Evolutionary conservation across 2,113 vertebrate genomes (phyloP), one percentile per base, ranked within the genome.

Genomic region (Mellivora capensis): DNA sequence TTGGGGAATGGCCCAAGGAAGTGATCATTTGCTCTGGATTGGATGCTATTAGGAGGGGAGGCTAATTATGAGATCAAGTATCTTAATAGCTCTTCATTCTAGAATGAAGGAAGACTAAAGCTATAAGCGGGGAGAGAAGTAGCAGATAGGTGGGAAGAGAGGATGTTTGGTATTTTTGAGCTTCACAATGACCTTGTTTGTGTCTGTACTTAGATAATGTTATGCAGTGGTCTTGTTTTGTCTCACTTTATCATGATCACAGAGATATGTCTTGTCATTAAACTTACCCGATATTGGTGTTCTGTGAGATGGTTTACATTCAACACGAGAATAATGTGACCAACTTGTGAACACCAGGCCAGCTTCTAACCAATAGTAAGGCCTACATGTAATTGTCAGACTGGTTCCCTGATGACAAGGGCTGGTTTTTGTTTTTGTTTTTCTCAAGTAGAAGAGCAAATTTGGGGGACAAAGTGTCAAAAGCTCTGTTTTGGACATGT

Each of bases 131-230:
- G 31, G 64, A 94, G 29, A 94, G 44, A 83, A 74, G 18, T 67
- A 62, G 23, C 3, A 37, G 34, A 84, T 64, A 95, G 17, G 42
- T 81, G n/a, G 44, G 54, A 83, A 84, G 52, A 14, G 23, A 52
- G 31, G 25, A 61, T 67, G 21, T 42, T 91, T 93, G 37, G 54
- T n/a, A 80, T 87, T 84, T 84, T 25, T 44, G 62, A 92, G 64
- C 88, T 97, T 95, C 71, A 80, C 9, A 29, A 18, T 82, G 93
- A 86, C 11, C n/a, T 67, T 74, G 13, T 69, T 90, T 96, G 82
- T 67, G 52, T 87, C 79, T 59, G 4, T 72, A 71, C 47, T 71
- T 90, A 92, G 67, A 64, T 61, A 94, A 74, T n/a, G 47, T 72
- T 64, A 59, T 44, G 31, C 87, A 90, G 86, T 29, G 12, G n/a